Conservation (phyloP, 1,140 invertebrate species). For the Drosophila virilis region DNA sequence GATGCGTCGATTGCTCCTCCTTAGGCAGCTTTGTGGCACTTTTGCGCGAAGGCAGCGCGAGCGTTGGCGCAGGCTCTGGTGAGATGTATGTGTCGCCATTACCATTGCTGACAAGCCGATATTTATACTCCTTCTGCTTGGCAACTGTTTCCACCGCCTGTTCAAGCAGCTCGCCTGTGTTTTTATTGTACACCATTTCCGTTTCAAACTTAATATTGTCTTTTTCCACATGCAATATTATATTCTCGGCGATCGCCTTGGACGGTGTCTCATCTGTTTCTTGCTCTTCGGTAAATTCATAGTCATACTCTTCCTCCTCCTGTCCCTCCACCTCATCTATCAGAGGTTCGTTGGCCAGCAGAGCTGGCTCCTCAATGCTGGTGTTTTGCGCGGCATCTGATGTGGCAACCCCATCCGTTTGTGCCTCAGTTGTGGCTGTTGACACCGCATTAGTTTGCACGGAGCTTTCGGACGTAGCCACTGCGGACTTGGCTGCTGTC, state of each 20-base stretch:
- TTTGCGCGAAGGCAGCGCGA: slow-evolving; percentile 39
- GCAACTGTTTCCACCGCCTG: background rate
- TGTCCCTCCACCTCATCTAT: slow-evolving; percentile 33
- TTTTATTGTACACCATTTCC: slow-evolving; percentile 50
- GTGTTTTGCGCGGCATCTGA: slow-evolving; percentile 34
- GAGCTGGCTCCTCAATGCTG: slow-evolving; percentile 12
- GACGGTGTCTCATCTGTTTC: slow-evolving; percentile 32
- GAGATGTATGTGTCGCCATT: slow-evolving; percentile 50
- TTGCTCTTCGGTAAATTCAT: slow-evolving; percentile 56
- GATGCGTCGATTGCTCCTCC: background rate
- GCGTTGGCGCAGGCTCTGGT: slow-evolving; percentile 13
- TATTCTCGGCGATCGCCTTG: slow-evolving; percentile 35
- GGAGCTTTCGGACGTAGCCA: slow-evolving; percentile 41
- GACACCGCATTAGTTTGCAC: slow-evolving; percentile 43
- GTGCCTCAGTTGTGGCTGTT: slow-evolving; percentile 27
- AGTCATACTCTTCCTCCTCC: slow-evolving; percentile 56
- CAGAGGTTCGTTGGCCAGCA: background rate
- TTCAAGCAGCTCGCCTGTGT: slow-evolving; percentile 33
- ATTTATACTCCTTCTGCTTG: slow-evolving; percentile 51
- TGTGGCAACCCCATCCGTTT: slow-evolving; percentile 44
- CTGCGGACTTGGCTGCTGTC: background rate
- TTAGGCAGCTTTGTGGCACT: slow-evolving; percentile 35
- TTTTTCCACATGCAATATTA: slow-evolving; percentile 54
- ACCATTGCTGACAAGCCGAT: slow-evolving; percentile 54
- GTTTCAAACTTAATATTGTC: slow-evolving; percentile 55